Conservation (phyloP, 2,113 vertebrate species). For the Gymnobelideus leadbeateri region DNA sequence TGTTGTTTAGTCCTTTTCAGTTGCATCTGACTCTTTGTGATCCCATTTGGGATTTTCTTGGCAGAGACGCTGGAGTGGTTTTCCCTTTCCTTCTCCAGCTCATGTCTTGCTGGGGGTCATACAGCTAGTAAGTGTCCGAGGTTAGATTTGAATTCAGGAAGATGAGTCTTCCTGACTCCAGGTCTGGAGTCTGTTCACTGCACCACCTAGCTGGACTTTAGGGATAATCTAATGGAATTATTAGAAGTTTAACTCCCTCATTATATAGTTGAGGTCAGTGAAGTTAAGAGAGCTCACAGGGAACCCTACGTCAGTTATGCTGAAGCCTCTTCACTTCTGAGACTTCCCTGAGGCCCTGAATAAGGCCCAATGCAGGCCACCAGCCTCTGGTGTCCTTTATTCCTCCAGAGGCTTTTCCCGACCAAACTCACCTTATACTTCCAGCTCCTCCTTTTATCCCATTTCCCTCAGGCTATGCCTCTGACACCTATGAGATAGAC, state of each 20-base stretch:
- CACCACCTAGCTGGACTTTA: too few relatives aligned
- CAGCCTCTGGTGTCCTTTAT: not conserved
- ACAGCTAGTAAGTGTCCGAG: too few relatives aligned
- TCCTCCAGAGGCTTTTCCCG: not conserved
- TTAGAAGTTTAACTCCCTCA: not conserved
- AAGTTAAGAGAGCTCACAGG: not conserved
- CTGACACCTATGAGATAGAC: not conserved
- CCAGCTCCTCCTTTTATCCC: not conserved
- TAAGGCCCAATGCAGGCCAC: not conserved
- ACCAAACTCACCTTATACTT: not conserved
- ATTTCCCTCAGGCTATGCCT: not conserved
- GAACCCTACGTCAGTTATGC: not conserved
- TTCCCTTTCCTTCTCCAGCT: too few relatives aligned
- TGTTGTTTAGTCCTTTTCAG: too few relatives aligned
- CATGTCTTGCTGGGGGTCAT: too few relatives aligned
- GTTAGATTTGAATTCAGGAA: too few relatives aligned
- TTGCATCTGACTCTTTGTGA: too few relatives aligned
- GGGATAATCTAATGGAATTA: not conserved
- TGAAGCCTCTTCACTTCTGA: not conserved
- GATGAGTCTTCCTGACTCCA: too few relatives aligned
- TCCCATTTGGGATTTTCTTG: too few relatives aligned
- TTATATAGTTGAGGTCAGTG: not conserved
- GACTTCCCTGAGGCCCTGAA: not conserved
- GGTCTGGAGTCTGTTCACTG: too few relatives aligned
- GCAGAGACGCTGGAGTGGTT: too few relatives aligned